Base-by-base conservation (phyloP, 2,888 invertebrate species). In the Lepeophtheirus nordmannii region DNA sequence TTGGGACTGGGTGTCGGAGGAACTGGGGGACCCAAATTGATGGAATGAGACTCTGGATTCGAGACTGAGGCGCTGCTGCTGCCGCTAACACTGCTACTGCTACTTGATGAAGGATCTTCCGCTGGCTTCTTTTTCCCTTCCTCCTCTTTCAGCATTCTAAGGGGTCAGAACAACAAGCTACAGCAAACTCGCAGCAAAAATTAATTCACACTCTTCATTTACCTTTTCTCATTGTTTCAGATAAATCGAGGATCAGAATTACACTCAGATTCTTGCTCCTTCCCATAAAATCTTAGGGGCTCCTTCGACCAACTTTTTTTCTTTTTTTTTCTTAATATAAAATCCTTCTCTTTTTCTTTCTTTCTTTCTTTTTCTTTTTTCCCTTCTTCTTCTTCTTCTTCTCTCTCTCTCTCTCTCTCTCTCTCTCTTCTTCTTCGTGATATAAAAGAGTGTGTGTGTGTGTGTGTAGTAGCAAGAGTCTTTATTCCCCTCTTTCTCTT, bases 341-440 rank as follows among this genome's bases (percentile, higher is more conserved):
- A n/a, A 46, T 46, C 53, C 53, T 46, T 46, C 53, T 46, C 53
- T 46, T 46, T 46, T 8, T 46, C 8, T 46, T 8, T 46, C 2
- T 17, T 46, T 17, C 17, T 17, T 46, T 17, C 8, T 46, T 17
- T 46, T 46, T 46, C 53, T 17, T 46, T 8, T 8, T 8, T 46
- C 8, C 17, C 8, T 46, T 8, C 8, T 46, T 8, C 8, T 46
- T 8, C 8, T 8, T 46, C 53, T 46, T 8, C 8, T 8, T 46
- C 53, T 46, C 53, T 46, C 53, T 46, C 8, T 46, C 53, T 46
- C n/a, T n/a, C n/a, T 46, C 53, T 46, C 53, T 46, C 53, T 46
- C 8, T 46, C 53, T 46, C n/a, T 46, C 17, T 17, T 17, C 53
- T 3, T 2, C 53, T 46, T 30, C 30, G 3, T 30, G 3, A 7